Base-by-base conservation (phyloP, 1,140 invertebrate genomes). In the Drosophila suzukii region DNA sequence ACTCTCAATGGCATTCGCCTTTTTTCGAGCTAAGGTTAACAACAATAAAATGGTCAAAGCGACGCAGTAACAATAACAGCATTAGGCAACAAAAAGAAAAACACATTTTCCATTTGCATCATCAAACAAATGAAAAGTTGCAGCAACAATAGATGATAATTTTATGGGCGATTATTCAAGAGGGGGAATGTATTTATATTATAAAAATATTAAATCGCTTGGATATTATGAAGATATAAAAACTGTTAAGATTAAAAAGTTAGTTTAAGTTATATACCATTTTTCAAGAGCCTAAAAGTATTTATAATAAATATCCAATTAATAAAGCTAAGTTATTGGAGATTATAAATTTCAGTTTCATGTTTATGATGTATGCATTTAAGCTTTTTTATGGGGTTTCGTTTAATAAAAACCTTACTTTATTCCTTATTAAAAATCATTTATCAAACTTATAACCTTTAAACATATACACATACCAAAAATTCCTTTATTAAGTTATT, bases 1-100 rank as follows among this genome's bases (percentile, higher is more conserved):
- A 81, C 74, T 78, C 78, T 83, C 88, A 91, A 90, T 88, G 82
- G 53, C 77, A 80, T 67, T 56, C 38, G 59, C 59, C 70, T 80
- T 86, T 85, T 85, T 59, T 77, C 61, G 71, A 86, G 82, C 66
- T 91, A 90, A 91, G 88, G 88, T 90, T 78, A 91, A 84, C 86
- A 88, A 56, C 76, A 78, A 78, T 55, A 78, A 82, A 78, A 78
- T 81, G 67, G 68, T 59, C 56, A 81, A 78, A 50, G 75, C 57
- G 74, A 67, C 59, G 71, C 71, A 73, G 49, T 53, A 51, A 66
- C 36, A 59, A 66, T 51, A 39, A 62, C 32, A 71, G 32, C 47
- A 53, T 65, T 68, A 79, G 36, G 44, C 43, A 59, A 24, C 13
- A 36, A 55, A 51, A 46, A 34, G n/a, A 44, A 56, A 65, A 36